Percentiles rank a stretch among this genome's conserved stretches.
Conservation (phyloP, 1,140 invertebrate species). For the Sarcophaga bullata region DNA sequence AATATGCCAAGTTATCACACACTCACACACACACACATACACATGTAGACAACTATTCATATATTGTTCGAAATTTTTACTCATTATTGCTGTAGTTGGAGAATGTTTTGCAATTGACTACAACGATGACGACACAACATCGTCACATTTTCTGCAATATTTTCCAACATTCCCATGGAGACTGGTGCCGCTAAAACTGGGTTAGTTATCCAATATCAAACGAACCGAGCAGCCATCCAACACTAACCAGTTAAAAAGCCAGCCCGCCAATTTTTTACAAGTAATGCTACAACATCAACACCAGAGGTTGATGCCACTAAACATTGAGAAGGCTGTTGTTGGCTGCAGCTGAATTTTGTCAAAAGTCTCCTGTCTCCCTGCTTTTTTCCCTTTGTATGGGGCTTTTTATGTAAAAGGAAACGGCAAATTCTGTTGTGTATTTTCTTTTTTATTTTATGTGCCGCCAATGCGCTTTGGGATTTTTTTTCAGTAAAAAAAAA, state of each 20-base stretch:
- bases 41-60: background rate
- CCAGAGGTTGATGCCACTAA: slow-evolving; percentile 12
- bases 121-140: background rate
- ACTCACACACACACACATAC: background rate
- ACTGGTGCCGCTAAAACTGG: slow-evolving; percentile 30
- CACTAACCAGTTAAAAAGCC: background rate
- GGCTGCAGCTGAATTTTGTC: background rate
- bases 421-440: slow-evolving; percentile 15
- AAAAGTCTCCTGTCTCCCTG: background rate
- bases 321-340: slow-evolving; percentile 9
- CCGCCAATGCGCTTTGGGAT: slow-evolving; percentile 37
- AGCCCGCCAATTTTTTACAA: background rate
- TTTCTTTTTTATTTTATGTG: slow-evolving; percentile 32
- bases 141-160: background rate
- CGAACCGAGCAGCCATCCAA: slow-evolving; percentile 7
- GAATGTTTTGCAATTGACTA: slow-evolving; percentile 16
- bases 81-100: background rate
- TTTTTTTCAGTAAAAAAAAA: background rate
- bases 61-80: background rate
- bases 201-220: slow-evolving; percentile 39
- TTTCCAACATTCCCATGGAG: slow-evolving; percentile 19
- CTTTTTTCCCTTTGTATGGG: background rate
- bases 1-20: slow-evolving; percentile 9
- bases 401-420: slow-evolving; percentile 2
- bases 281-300: background rate